Evolutionary conservation across 2,888 invertebrate species (phyloP), one percentile per base, ranked within the genome.

Genomic region (Scaptomyza caliginosa): DNA sequence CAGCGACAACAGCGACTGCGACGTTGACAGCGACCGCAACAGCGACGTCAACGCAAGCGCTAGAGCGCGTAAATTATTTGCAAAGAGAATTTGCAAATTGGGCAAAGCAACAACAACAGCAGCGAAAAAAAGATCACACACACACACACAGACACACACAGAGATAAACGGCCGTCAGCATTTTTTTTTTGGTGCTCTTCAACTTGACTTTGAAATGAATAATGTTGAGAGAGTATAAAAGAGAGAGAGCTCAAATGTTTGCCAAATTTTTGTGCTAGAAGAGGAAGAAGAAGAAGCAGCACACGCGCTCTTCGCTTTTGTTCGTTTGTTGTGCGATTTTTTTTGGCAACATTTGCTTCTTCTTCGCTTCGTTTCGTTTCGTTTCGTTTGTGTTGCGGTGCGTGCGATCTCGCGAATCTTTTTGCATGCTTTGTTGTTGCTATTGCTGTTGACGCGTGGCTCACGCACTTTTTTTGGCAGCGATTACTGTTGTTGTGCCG

Each of bases 341-440:
- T 80, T 81, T 81, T 79, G 80, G 81, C 81, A 83, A 83, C 83
- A 80, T 81, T 75, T 76, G n/a, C n/a, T n/a, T n/a, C n/a, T 48
- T 30, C 13, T 68, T 42, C 32, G 42, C 13, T 11, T 60, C 28
- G 24, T 39, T 42, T 13, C n/a, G 32, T 48, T 30, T 26, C 30
- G 13, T 23, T 13, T 16, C 6, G 32, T 50, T 58, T 23, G 28
- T 52, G 49, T 23, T 46, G 46, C 24, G 46, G 50, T 72, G 67
- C 64, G 72, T 59, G 55, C 54, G 68, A 55, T 57, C 63, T 63
- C 21, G 69, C 55, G 57, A 64, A 55, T 64, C 32, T 17, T 52
- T 40, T 19, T 43, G 40, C 42, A 23, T 60, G 50, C 65, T 39
- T 34, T 54, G 30, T 32, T 68, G 64, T 56, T 66, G 62, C 36